A percentile compares a stretch with the other conserved stretches of the same genome.
These are phyloP conservation scores for Fringilla coelebs DNA, from an alignment of 2,797 vertebrate species.

Conservation along the genomic window DNA sequence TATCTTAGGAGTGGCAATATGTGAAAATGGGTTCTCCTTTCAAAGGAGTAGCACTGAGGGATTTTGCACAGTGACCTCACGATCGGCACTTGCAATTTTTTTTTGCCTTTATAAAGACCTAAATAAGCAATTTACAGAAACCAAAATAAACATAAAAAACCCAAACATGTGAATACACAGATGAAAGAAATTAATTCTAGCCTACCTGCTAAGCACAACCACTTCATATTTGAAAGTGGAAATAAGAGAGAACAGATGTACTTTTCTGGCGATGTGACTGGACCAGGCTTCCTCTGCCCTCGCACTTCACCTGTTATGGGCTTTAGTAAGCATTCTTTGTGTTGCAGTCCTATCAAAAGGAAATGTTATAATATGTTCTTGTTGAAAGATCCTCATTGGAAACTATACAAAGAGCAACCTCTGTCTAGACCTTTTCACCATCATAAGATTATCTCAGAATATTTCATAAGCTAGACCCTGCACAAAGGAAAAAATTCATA, in stretches of 20 bases:
- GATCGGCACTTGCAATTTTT: not conserved
- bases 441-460: not conserved
- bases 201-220: not conserved
- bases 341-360: not conserved
- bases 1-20: not conserved
- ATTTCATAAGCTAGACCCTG: not conserved
- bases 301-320: not conserved
- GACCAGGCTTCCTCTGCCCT: not conserved
- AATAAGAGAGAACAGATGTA: not conserved
- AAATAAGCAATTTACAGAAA: not conserved
- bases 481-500: not conserved
- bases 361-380: not conserved
- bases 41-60: not conserved
- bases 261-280: not conserved
- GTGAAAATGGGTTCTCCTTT: not conserved
- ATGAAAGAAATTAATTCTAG: not conserved
- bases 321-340: not conserved
- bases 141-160: not conserved
- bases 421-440: not conserved
- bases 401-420: not conserved
- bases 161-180: fast-evolving
- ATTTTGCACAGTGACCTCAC: fast-evolving
- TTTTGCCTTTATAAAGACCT: not conserved
- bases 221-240: not conserved
- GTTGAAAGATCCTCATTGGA: not conserved